These are phyloP conservation scores for Tretioscincus oriximinensis DNA, from an alignment of 2,113 vertebrate species.

Conservation along the genomic window DNA sequence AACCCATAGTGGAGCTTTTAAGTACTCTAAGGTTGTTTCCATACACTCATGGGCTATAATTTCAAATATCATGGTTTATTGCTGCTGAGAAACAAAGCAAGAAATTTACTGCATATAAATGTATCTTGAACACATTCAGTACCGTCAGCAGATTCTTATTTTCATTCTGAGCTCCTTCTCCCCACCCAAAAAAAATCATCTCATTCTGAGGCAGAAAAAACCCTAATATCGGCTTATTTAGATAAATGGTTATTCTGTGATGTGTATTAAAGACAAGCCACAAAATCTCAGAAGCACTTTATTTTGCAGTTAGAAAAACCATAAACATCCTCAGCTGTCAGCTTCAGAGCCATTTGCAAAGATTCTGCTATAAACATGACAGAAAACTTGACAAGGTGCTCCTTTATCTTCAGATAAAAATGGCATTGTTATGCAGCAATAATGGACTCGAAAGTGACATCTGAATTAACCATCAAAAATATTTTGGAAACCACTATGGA, in stretches of 20 bases:
- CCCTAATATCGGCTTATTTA: conserved; percentile 6
- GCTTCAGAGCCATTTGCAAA: conserved; percentile 14
- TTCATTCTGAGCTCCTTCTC: background rate
- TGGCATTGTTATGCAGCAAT: background rate
- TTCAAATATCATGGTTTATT: background rate
- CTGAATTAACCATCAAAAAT: conserved; percentile 2
- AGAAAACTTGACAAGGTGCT: conserved; percentile 13
- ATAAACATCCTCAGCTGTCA: conserved; percentile 16
- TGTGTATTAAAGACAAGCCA: background rate
- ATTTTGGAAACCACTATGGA: background rate
- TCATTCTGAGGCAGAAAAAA: background rate
- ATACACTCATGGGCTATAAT: background rate
- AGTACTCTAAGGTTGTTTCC: background rate
- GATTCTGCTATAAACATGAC: conserved; percentile 7
- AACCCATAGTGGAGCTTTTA: background rate
- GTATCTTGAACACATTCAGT: background rate
- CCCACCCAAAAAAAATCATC: background rate
- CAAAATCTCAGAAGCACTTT: conserved; percentile 11
- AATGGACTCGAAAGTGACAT: background rate
- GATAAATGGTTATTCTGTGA: background rate
- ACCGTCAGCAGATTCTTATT: background rate
- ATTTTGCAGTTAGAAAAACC: background rate
- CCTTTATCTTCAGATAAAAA: conserved; percentile 6
- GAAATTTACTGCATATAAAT: background rate
- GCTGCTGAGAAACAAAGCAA: background rate